Evolutionary conservation across 2,888 invertebrate genomes (phyloP), one percentile per base, ranked within the genome.

Genomic region (Caenorhabditis virilis): DNA sequence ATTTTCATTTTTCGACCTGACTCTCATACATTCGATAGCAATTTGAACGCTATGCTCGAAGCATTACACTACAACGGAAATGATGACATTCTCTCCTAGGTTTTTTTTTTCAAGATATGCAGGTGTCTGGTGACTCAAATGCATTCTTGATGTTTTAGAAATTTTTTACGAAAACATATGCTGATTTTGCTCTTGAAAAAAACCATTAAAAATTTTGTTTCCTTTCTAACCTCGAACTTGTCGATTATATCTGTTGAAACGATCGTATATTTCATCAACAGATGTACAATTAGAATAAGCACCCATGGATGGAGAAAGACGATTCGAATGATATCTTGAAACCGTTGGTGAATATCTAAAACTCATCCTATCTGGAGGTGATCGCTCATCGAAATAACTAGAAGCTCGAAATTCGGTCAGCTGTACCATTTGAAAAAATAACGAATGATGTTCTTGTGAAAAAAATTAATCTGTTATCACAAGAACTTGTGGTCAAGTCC

Each of bases 271-370:
- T 20, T 64, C 64, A 26, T 64, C 64, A 13, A 64, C 43, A 4
- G 64, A 55, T 22, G 51, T 55, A 46, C 64, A 64, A 36, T 63
- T 63, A 4, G 57, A 49, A 46, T 63, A 63, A 1, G 63, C 50
- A 13, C 63, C 63, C 5, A 57, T 53, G 35, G 58, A 57, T 11
- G 57, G 63, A 9, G 63, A 63, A 1, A 63, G n/a, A n/a, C n/a
- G n/a, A n/a, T n/a, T n/a, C n/a, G n/a, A n/a, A n/a, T n/a, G n/a
- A n/a, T n/a, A 13, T 20, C 63, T 25, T 2, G 62, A 52, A 33
- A 52, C 56, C n/a, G 56, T 48, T 49, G 42, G 9, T 23, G 42
- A 42, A 6, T 20, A 18, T 42, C 5, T 9, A 23, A 25, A 25
- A 3, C 16, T 18, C 9, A 20, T 20, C 20, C 38, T n/a, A 7